phyloP scores from a whole-genome alignment of 2,888 invertebrate species.

The Leptopilina drosophilae region DNA sequence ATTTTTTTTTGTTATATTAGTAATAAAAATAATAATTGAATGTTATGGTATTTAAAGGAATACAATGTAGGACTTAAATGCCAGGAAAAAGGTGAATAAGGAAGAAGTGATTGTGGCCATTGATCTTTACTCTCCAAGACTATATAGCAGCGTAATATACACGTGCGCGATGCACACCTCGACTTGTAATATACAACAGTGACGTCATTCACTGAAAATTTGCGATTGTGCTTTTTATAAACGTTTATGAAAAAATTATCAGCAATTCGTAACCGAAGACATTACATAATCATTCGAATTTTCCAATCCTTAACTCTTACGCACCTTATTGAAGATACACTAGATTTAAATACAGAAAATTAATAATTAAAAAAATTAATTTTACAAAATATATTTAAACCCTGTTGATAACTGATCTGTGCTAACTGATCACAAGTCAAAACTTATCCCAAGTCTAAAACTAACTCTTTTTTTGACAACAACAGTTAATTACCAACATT shows the following conservation, averaged over 20 bases:
- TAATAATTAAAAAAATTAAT: too few species aligned
- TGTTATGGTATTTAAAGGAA: neutral
- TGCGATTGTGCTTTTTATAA: neutral
- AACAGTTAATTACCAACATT: too few species aligned
- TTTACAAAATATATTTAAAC: too few species aligned
- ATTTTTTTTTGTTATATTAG: too few species aligned
- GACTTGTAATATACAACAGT: neutral
- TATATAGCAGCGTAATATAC: neutral
- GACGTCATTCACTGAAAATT: conserved; percentile 17
- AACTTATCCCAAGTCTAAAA: too few species aligned
- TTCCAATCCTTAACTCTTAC: too few species aligned
- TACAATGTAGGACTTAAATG: conserved; percentile 1
- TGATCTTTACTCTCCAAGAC: conserved; percentile 44
- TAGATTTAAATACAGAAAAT: too few species aligned
- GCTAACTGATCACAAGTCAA: too few species aligned
- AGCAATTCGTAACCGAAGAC: neutral
- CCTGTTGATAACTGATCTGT: too few species aligned
- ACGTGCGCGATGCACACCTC: conserved; percentile 25
- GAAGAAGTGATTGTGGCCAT: conserved; percentile 43
- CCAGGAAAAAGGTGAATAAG: conserved; percentile 5
- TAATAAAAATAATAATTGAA: neutral
- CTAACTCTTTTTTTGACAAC: too few species aligned
- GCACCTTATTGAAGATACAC: too few species aligned
- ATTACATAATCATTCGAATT: neutral
- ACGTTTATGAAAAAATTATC: conserved; percentile 22